Evolutionary conservation across 2,888 invertebrate genomes (phyloP).

Genomic region (Xylophagus ater): DNA sequence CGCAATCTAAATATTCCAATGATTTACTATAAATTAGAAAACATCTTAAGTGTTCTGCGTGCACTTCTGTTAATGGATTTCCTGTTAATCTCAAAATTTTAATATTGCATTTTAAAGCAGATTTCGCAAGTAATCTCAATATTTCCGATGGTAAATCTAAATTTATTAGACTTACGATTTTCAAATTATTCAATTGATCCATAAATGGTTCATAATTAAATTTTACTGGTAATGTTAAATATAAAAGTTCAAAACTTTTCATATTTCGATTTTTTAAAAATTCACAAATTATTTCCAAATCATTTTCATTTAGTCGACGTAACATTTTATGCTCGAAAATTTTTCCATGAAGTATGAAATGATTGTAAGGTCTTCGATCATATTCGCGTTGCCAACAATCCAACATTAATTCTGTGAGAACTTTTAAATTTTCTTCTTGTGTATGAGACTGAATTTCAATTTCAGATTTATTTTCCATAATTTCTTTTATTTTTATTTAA

Average conservation of each 20-base stretch:
- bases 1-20: slow-evolving; percentile 16
- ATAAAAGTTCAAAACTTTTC: slow-evolving; percentile 21
- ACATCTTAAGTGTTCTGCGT: slow-evolving; percentile 9
- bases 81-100: slow-evolving; percentile 13
- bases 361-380: slow-evolving; percentile 27
- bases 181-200: slow-evolving; percentile 2
- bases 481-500: too few species aligned
- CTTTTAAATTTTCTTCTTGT: too few species aligned
- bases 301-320: slow-evolving; percentile 22
- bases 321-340: slow-evolving; percentile 27
- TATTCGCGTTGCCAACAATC: slow-evolving; percentile 36
- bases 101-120: background rate
- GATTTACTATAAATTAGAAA: slow-evolving; percentile 11
- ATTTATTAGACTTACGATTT: slow-evolving; percentile 8
- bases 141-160: slow-evolving; percentile 8
- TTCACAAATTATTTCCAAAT: slow-evolving; percentile 25
- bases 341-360: slow-evolving; percentile 26
- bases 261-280: slow-evolving; percentile 22
- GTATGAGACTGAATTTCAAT: too few species aligned
- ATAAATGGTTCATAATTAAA: background rate
- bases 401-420: slow-evolving; percentile 25
- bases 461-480: too few species aligned
- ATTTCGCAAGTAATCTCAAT: slow-evolving; percentile 3
- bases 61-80: slow-evolving; percentile 9
- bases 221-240: background rate